A percentile compares a stretch with the other conserved stretches of the same genome.
phyloP scores from a whole-genome alignment of 2,888 invertebrate genomes.

The Brachylomia viminalis region DNA sequence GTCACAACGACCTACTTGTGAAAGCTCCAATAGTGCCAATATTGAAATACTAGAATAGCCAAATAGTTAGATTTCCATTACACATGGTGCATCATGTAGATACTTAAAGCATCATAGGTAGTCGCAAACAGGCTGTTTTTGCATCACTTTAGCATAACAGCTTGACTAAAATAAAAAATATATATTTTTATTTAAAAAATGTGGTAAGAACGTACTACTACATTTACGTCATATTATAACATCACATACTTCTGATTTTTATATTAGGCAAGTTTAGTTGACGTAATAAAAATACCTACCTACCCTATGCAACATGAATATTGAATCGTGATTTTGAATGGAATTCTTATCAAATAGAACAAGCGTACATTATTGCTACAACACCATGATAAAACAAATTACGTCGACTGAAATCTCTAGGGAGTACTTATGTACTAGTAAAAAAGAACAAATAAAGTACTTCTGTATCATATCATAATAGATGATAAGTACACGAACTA shows the following conservation, averaged over 20 bases:
- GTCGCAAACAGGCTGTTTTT: conserved; percentile 3
- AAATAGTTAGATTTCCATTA: conserved; percentile 10
- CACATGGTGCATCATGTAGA: conserved; percentile 9
- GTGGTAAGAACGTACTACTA: no score
- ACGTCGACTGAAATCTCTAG: conserved; percentile 19
- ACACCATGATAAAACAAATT: conserved; percentile 42
- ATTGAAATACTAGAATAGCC: background rate
- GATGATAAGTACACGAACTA: conserved; percentile 24
- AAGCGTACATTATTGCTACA: conserved; percentile 27
- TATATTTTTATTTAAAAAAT: background rate
- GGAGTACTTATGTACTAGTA: background rate
- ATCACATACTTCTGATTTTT: background rate
- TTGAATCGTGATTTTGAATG: conserved; percentile 3
- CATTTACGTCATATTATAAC: background rate
- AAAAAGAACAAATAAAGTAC: conserved; percentile 1
- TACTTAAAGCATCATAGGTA: background rate
- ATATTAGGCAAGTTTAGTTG: background rate
- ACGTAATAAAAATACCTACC: background rate
- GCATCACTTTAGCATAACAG: conserved; percentile 4
- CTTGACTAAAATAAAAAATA: background rate
- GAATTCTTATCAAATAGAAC: conserved; percentile 17
- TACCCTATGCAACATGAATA: background rate
- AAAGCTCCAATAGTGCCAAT: background rate
- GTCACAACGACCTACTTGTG: background rate
- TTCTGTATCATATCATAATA: background rate